These are phyloP conservation scores for Stomatorhinus ivindoensis DNA, from an alignment of 2,113 vertebrate species.

Conservation along the genomic window DNA sequence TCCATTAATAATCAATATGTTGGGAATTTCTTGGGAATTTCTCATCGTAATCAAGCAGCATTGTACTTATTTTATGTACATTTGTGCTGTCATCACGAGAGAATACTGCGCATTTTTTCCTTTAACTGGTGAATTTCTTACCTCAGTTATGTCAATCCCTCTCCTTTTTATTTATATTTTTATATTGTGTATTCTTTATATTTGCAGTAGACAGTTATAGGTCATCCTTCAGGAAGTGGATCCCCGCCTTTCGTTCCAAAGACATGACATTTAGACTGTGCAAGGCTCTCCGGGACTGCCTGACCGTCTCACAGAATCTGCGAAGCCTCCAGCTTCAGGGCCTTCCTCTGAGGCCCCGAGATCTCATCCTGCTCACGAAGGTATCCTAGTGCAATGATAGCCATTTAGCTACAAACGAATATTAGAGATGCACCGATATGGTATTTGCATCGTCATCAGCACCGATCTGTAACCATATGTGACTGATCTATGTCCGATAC, in stretches of 20 bases:
- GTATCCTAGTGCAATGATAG: constrained; percentile 43
- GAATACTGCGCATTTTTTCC: neutral
- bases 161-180: too few species aligned
- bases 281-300: constrained; percentile 74
- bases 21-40: too few species aligned
- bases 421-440: neutral
- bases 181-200: too few species aligned
- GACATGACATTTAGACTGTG: constrained; percentile 80
- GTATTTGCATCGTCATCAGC: too few species aligned
- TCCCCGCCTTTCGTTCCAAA: constrained; percentile 74
- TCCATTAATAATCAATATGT: too few species aligned
- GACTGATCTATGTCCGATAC: too few species aligned
- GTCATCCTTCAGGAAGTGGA: constrained; percentile 59
- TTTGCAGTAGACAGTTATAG: constrained; percentile 51
- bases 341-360: constrained; percentile 76
- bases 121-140: neutral
- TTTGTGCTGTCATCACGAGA: neutral
- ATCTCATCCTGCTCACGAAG: constrained; percentile 76
- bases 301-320: constrained; percentile 66
- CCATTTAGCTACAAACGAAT: neutral
- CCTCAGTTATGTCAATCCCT: neutral
- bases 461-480: too few species aligned
- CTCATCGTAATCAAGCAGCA: too few species aligned
- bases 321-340: constrained; percentile 80
- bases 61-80: too few species aligned